Conservation (phyloP, 2,113 vertebrate genomes). For the Malurus alboscapulatus region DNA sequence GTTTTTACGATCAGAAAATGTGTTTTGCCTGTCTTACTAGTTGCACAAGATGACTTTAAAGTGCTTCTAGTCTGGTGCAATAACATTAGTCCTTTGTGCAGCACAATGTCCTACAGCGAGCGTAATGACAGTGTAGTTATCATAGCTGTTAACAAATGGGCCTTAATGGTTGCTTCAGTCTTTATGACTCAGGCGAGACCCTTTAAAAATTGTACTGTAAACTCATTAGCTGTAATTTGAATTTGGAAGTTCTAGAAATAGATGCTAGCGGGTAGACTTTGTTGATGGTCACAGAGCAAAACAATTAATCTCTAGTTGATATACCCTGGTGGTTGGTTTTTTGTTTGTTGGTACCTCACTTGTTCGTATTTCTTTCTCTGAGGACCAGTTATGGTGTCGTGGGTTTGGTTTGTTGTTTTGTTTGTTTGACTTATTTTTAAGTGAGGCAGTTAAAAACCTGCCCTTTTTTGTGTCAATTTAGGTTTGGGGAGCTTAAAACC, state of each 20-base stretch:
- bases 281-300: slow-evolving; percentile 19
- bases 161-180: slow-evolving; percentile 50
- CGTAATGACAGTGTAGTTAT: slow-evolving; percentile 59
- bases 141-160: slow-evolving; percentile 56
- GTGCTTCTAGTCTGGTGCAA: slow-evolving; percentile 38
- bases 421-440: background rate
- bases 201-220: slow-evolving; percentile 61
- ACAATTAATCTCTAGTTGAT: slow-evolving; percentile 11
- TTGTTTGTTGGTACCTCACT: background rate
- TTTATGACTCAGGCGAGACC: slow-evolving; percentile 41
- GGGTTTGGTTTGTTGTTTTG: background rate
- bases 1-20: slow-evolving; percentile 35
- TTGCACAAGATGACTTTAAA: slow-evolving; percentile 45
- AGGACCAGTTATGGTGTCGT: background rate
- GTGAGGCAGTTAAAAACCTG: background rate
- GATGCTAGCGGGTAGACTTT: slow-evolving; percentile 22
- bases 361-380: background rate
- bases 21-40: slow-evolving; percentile 36
- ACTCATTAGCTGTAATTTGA: slow-evolving; percentile 62
- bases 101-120: slow-evolving; percentile 48
- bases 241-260: slow-evolving; percentile 46
- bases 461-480: background rate
- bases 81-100: slow-evolving; percentile 50
- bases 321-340: background rate
- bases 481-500: background rate